Conservation (phyloP, 2,113 vertebrate species). For the Gavia stellata region DNA sequence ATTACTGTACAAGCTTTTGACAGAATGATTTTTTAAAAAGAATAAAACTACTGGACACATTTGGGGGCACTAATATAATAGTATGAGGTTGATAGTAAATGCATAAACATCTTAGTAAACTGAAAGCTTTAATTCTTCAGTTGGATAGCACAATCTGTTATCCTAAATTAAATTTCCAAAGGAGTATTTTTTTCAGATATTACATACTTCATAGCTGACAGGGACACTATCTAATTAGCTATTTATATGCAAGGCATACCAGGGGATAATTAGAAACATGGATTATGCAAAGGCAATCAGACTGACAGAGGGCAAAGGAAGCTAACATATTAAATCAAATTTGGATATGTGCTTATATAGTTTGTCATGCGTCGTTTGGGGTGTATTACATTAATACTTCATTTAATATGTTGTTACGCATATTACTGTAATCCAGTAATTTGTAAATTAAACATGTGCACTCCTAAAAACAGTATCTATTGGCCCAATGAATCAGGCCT, state of each 20-base stretch:
- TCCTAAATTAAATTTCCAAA: slow-evolving; percentile 76
- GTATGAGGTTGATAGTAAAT: slow-evolving; percentile 53
- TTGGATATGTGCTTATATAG: slow-evolving; percentile 65
- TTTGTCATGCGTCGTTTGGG: slow-evolving; percentile 68
- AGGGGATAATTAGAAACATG: slow-evolving; percentile 79
- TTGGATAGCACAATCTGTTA: slow-evolving; percentile 70
- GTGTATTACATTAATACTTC: slow-evolving; percentile 71
- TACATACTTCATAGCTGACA: slow-evolving; percentile 75
- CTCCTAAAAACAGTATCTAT: neutral
- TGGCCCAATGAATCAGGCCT: slow-evolving; percentile 18
- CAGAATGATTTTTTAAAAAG: neutral
- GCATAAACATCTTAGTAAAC: slow-evolving; percentile 47
- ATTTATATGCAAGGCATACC: slow-evolving; percentile 80
- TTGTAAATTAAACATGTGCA: slow-evolving; percentile 64
- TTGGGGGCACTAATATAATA: slow-evolving; percentile 36
- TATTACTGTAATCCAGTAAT: slow-evolving; percentile 59
- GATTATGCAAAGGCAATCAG: slow-evolving; percentile 77
- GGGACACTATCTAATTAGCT: slow-evolving; percentile 79
- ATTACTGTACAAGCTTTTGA: slow-evolving; percentile 8
- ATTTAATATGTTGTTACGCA: slow-evolving; percentile 66
- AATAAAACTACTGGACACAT: neutral
- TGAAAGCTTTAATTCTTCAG: slow-evolving; percentile 67
- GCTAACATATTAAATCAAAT: slow-evolving; percentile 73
- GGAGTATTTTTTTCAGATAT: slow-evolving; percentile 68
- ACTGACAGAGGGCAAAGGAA: slow-evolving; percentile 73